phyloP scores from a whole-genome alignment of 2,113 vertebrate species.

The Synodontis membranacea region DNA sequence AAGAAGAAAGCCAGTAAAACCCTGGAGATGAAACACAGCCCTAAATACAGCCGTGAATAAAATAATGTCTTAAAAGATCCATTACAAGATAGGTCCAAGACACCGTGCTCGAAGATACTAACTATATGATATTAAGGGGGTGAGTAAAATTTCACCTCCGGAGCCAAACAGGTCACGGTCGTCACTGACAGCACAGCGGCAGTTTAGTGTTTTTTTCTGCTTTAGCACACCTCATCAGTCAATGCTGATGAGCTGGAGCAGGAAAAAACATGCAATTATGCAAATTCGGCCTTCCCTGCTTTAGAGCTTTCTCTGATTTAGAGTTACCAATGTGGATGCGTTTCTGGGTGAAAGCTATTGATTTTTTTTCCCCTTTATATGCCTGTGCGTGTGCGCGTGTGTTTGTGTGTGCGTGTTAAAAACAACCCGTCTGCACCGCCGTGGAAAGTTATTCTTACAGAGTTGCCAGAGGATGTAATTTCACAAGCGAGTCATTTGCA shows the following conservation, averaged over 20 bases:
- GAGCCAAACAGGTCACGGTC: not conserved
- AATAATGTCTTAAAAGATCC: not conserved
- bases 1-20: not conserved
- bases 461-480: conserved; percentile 37
- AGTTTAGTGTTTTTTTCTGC: not conserved
- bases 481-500: conserved; percentile 19
- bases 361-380: not conserved
- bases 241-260: not conserved
- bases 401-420: not conserved
- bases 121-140: not conserved
- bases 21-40: not conserved
- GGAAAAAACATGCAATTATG: conserved; percentile 8
- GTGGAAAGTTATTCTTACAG: not conserved
- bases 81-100: not conserved
- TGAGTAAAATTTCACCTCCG: not conserved
- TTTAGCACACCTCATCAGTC: conserved; percentile 6
- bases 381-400: not conserved
- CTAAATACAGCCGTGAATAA: not conserved
- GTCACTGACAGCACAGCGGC: not conserved
- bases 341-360: not conserved
- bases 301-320: conserved; percentile 10
- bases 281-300: not conserved
- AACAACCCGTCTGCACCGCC: not conserved
- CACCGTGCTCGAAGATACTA: not conserved
- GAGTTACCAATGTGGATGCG: not conserved